phyloP scores from a whole-genome alignment of 2,888 invertebrate genomes.

The Syrphus vitripennis region DNA sequence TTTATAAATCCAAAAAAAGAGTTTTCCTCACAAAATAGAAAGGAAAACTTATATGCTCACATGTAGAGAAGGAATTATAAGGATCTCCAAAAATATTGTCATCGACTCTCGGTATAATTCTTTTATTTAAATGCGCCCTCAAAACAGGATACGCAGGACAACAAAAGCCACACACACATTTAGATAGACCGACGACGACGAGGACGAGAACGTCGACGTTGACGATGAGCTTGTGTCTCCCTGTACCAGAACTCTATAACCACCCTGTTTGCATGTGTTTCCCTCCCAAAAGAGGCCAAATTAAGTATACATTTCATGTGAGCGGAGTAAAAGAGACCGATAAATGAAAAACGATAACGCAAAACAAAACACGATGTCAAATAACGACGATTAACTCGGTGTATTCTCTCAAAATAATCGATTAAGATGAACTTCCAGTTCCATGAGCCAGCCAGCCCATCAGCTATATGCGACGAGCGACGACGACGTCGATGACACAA shows the following conservation, averaged over 20 bases:
- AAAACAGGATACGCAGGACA: constrained; percentile 72
- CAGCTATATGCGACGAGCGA: constrained; percentile 8
- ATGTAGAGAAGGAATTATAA: constrained; percentile 4
- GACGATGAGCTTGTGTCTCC: constrained; percentile 27
- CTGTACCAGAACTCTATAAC: neutral
- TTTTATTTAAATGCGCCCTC: constrained; percentile 62
- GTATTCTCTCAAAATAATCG: constrained; percentile 64
- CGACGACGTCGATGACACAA: constrained; percentile 52
- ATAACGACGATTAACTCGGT: constrained; percentile 60
- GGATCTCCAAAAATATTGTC: constrained; percentile 46
- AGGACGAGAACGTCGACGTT: neutral
- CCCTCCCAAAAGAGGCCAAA: constrained; percentile 40
- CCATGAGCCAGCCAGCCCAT: no score
- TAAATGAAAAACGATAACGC: constrained; percentile 56
- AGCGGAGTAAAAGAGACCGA: constrained; percentile 58
- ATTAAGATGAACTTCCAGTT: constrained; percentile 67
- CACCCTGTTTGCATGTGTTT: neutral
- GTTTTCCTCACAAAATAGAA: neutral
- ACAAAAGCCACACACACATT: constrained; percentile 54
- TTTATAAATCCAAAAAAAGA: constrained; percentile 19
- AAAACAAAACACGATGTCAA: constrained; percentile 63
- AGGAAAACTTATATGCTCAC: constrained; percentile 1
- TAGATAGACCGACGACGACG: constrained; percentile 1
- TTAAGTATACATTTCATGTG: constrained; percentile 66
- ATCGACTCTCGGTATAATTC: constrained; percentile 47